Conservation (phyloP, 2,888 invertebrate genomes). For the Keiferia lycopersicella region DNA sequence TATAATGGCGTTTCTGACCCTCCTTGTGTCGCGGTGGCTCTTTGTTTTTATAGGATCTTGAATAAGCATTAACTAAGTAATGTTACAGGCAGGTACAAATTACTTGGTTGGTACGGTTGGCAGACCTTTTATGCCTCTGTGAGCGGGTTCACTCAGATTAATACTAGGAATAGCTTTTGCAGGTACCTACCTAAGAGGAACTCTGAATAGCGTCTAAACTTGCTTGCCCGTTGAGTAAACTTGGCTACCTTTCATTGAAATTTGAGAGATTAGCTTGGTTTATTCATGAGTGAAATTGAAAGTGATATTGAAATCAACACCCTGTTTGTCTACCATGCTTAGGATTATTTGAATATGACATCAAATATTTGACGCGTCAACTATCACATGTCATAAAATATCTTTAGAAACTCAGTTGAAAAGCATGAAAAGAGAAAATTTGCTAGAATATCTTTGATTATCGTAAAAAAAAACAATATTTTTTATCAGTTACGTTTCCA, state of each 20-base stretch:
- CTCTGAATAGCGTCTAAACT: slow-evolving; percentile 32
- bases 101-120: slow-evolving; percentile 53
- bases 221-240: slow-evolving; percentile 27
- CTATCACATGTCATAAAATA: no score
- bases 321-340: no score
- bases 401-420: no score
- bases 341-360: no score
- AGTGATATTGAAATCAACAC: no score
- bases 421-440: no score
- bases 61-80: slow-evolving; percentile 72
- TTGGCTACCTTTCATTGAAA: slow-evolving; percentile 22
- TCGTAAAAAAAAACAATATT: no score
- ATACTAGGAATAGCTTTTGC: slow-evolving; percentile 37
- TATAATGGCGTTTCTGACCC: slow-evolving; percentile 76
- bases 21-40: slow-evolving; percentile 62
- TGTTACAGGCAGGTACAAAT: slow-evolving; percentile 62
- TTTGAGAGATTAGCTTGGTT: slow-evolving; percentile 3
- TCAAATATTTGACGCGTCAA: no score
- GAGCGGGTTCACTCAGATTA: slow-evolving; percentile 33
- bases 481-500: no score
- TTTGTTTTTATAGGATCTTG: slow-evolving; percentile 78
- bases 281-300: background rate
- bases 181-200: slow-evolving; percentile 26
- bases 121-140: slow-evolving; percentile 49
- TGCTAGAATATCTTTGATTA: no score